phyloP scores from a whole-genome alignment of 2,888 invertebrate species.

The Dione vanillae region DNA sequence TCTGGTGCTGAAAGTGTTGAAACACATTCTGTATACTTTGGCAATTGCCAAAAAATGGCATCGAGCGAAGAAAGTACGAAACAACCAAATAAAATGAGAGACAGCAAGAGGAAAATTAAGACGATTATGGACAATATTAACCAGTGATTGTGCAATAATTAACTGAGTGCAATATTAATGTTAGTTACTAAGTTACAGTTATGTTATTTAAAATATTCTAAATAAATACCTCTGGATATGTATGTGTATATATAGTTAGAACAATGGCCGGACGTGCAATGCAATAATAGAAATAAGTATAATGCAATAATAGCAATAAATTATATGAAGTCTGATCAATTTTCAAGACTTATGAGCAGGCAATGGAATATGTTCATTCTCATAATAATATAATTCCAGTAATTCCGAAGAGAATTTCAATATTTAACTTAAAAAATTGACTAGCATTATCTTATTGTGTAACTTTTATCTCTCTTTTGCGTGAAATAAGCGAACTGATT shows the following conservation, averaged over 20 bases:
- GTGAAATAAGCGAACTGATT: no score
- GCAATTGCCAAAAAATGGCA: conserved; percentile 85
- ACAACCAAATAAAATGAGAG: conserved; percentile 45
- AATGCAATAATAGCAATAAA: conserved; percentile 12
- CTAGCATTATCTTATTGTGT: no score
- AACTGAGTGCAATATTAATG: conserved; percentile 63
- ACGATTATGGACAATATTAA: conserved; percentile 41
- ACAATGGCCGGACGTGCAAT: conserved; percentile 81
- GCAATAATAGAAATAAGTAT: conserved; percentile 65
- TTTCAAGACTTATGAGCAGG: neutral
- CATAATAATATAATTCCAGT: neutral
- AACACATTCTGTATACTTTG: conserved; percentile 94
- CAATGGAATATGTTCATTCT: neutral
- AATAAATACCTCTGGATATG: conserved; percentile 34
- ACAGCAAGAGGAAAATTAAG: conserved; percentile 45
- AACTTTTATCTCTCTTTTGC: no score
- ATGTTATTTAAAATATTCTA: conserved; percentile 21
- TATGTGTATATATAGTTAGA: conserved; percentile 38
- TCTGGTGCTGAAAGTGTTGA: conserved; percentile 94
- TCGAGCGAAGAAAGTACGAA: conserved; percentile 57
- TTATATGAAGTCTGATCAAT: neutral
- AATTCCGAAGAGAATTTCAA: neutral
- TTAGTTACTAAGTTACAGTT: conserved; percentile 15
- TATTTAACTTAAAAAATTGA: neutral
- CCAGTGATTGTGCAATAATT: conserved; percentile 56